A percentile compares a stretch with the other conserved stretches of the same genome.
These are phyloP conservation scores for Laspeyria flexula DNA, from an alignment of 2,888 invertebrate species.

Conservation along the genomic window DNA sequence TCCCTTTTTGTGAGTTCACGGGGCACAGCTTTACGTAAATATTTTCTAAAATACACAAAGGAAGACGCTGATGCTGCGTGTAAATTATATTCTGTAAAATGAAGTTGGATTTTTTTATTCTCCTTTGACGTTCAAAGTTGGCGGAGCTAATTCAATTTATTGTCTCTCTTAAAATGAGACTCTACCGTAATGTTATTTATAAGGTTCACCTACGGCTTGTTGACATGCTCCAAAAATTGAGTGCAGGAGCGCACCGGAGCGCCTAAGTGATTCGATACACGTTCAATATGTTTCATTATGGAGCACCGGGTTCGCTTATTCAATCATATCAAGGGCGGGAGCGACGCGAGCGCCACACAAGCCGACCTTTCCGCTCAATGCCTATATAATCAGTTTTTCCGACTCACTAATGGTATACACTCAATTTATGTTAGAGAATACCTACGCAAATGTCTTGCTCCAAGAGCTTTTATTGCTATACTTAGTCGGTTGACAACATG, in stretches of 20 bases:
- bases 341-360: constrained; percentile 62
- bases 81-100: constrained; percentile 78
- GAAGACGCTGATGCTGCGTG: constrained; percentile 66
- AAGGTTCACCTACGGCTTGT: constrained; percentile 80
- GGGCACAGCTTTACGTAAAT: constrained; percentile 70
- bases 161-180: constrained; percentile 82
- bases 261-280: constrained; percentile 85
- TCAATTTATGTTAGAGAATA: constrained; percentile 62
- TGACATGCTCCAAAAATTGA: constrained; percentile 75
- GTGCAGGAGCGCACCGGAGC: constrained; percentile 76
- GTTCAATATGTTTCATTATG: constrained; percentile 86
- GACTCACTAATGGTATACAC: constrained; percentile 68
- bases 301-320: constrained; percentile 79
- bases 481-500: constrained; percentile 15
- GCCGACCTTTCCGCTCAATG: constrained; percentile 65
- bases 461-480: constrained; percentile 37
- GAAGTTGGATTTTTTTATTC: constrained; percentile 71
- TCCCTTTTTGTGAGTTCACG: constrained; percentile 63
- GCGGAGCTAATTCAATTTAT: constrained; percentile 81
- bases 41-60: constrained; percentile 74
- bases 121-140: constrained; percentile 80
- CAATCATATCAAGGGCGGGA: constrained; percentile 76
- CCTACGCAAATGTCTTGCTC: constrained; percentile 46
- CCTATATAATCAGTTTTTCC: constrained; percentile 79
- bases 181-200: constrained; percentile 79